Evolutionary conservation across 2,888 invertebrate species (phyloP).

Genomic region (Ectemnius cavifrons): DNA sequence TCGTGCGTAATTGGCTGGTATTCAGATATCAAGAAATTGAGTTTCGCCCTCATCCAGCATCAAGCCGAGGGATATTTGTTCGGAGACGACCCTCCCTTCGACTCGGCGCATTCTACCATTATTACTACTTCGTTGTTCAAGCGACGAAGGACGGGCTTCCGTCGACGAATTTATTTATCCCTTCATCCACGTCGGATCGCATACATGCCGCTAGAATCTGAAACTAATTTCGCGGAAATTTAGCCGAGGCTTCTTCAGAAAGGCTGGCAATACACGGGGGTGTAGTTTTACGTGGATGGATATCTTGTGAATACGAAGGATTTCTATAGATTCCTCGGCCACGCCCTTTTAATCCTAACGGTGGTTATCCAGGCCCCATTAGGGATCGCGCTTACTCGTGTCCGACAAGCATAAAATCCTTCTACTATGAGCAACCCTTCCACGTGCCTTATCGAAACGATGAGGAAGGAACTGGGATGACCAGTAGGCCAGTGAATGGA

Average conservation of each 20-base stretch:
- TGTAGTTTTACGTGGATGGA: background rate
- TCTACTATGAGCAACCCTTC: conserved; percentile 28
- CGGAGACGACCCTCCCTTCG: conserved; percentile 28
- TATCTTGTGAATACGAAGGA: background rate
- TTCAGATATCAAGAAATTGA: conserved; percentile 74
- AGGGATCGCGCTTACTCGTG: conserved; percentile 7
- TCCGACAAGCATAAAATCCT: conserved; percentile 44
- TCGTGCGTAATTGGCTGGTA: conserved; percentile 73
- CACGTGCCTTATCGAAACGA: conserved; percentile 31
- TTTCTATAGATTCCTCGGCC: background rate
- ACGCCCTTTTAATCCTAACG: background rate
- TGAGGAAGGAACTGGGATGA: conserved; percentile 12
- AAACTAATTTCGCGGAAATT: conserved; percentile 7
- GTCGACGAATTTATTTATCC: conserved; percentile 1
- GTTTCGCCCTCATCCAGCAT: conserved; percentile 63
- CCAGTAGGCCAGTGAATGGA: conserved; percentile 10
- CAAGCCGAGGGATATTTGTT: conserved; percentile 46
- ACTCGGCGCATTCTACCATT: conserved; percentile 12
- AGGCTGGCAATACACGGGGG: background rate
- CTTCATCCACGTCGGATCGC: background rate
- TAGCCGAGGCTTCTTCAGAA: background rate
- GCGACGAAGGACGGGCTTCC: background rate
- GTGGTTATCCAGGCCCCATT: conserved; percentile 21
- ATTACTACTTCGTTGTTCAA: conserved; percentile 19
- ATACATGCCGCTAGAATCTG: background rate